Conservation (phyloP, 2,797 vertebrate genomes). For the Rhinella marina region DNA sequence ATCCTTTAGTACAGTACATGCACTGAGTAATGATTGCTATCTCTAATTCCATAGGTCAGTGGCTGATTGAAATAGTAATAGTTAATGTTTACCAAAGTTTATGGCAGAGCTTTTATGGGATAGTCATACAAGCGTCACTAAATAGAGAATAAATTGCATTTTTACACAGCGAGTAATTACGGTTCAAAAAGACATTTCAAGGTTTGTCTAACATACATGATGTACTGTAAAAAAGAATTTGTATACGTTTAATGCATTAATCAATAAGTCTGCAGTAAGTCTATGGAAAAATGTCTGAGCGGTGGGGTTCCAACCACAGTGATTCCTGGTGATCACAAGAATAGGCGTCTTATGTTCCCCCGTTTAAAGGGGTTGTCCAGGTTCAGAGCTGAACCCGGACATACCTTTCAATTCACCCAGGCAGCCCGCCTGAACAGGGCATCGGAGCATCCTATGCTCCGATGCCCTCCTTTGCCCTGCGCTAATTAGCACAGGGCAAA, state of each 20-base stretch:
- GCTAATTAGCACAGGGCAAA: no score
- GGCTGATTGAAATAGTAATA: conserved; percentile 3
- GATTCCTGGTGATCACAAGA: no score
- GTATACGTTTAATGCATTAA: background rate
- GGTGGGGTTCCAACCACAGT: no score
- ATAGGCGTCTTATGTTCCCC: no score
- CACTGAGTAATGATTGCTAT: background rate
- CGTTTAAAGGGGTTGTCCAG: no score
- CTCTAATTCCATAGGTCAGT: background rate
- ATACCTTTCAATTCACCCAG: no score
- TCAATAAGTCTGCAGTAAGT: background rate
- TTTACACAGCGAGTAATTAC: background rate
- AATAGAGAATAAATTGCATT: background rate
- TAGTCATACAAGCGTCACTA: conserved; percentile 1
- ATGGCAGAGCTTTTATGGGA: background rate
- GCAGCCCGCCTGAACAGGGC: no score
- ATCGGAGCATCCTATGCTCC: no score
- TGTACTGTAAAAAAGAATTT: background rate
- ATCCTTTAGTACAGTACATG: background rate
- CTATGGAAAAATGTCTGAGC: background rate
- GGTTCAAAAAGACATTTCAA: background rate
- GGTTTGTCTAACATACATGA: background rate
- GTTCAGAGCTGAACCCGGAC: no score
- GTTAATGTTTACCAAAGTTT: conserved; percentile 23
- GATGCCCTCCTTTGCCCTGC: no score